Evolutionary conservation across 2,888 invertebrate species (phyloP), one percentile per base, ranked within the genome.

Genomic region (Nomada lathburiana): DNA sequence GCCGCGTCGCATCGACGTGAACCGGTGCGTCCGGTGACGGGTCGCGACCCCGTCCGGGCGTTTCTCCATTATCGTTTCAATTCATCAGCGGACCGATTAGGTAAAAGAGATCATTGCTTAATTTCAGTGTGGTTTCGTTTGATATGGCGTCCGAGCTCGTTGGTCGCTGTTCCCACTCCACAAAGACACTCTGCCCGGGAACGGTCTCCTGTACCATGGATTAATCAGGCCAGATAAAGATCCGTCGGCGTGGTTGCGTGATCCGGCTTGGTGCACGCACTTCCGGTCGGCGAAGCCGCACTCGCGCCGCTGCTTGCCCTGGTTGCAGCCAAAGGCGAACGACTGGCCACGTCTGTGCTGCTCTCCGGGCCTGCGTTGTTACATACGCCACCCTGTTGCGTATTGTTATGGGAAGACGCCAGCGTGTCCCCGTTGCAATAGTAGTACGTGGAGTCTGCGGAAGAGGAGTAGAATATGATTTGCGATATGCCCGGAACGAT

Each of bases 251-350:
- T 93, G 82, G 92, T 90, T 59, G 90, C 87, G 86, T 93, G 92
- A 91, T 96, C 96, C 82, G 95, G 95, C 92, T 96, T 96, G 82
- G 96, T 95, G 93, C 96, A 96, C 80, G 96, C 96, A 92, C 96
- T 96, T 86, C 96, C 96, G 84, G 96, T 96, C 57, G 96, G 96
- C 59, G 96, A 96, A 62, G 96, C 96, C 47, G 96, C 96, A 79
- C 96, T 96, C 10, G 96, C 96, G 76, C 96, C 94, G 42, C 96
- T 96, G 92, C 96, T 96, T 44, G 96, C 96, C 86, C 96, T 94
- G 55, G 96, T 96, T 36, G 96, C 96, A 82, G 96, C 96, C 88
- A 96, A 93, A 73, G 96, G 96, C 83, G 96, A 96, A 80, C 96
- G 95, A 91, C 96, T 95, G 86, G 96, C 96, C 88, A 95, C 95